These are phyloP conservation scores for Lucilia cuprina DNA, from an alignment of 1,140 invertebrate species.

Conservation along the genomic window DNA sequence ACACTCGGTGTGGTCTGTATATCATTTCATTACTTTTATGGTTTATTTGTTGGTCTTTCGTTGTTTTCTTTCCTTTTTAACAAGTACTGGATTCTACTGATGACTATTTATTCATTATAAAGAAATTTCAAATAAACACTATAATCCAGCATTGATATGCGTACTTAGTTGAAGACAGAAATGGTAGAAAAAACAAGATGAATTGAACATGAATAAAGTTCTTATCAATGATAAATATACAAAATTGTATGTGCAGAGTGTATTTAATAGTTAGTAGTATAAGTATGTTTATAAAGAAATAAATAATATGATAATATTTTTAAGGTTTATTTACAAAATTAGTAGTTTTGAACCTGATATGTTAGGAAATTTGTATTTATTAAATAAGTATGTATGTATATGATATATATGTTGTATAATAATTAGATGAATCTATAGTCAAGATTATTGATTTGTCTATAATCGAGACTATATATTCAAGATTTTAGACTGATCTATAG, in stretches of 20 bases:
- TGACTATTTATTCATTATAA: background rate
- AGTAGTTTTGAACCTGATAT: no score
- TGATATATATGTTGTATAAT: no score
- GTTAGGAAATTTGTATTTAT: no score
- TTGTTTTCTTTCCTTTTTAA: background rate
- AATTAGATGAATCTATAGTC: no score
- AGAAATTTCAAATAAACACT: slow-evolving; percentile 1
- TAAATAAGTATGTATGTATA: no score
- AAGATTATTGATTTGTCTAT: no score
- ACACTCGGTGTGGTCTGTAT: background rate
- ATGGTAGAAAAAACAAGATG: no score
- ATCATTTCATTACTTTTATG: background rate
- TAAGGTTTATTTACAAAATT: no score
- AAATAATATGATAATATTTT: no score
- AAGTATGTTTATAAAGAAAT: no score
- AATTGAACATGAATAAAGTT: background rate
- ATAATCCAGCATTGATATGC: slow-evolving; percentile 3
- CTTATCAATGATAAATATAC: background rate
- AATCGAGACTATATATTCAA: no score
- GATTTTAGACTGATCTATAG: no score
- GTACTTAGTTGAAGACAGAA: background rate
- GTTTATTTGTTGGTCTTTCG: background rate
- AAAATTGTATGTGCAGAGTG: background rate
- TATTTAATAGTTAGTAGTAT: background rate
- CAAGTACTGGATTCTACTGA: background rate